Conservation (phyloP, 2,113 vertebrate species). For the Sturnira hondurensis region DNA sequence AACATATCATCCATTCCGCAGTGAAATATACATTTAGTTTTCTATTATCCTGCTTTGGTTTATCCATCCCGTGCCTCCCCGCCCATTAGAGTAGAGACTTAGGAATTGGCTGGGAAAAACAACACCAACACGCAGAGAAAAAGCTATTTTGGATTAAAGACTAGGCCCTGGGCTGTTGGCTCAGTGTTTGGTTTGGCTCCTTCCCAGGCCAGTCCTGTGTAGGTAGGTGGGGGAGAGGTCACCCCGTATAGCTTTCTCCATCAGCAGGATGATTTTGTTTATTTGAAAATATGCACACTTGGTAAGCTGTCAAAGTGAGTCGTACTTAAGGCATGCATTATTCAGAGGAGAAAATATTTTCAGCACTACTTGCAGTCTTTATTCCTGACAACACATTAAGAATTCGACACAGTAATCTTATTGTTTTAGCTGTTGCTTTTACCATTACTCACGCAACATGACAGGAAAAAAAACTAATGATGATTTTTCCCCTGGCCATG, state of each 20-base stretch:
- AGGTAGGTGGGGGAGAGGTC: background rate
- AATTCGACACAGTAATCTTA: slow-evolving; percentile 48
- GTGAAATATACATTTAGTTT: background rate
- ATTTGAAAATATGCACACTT: slow-evolving; percentile 41
- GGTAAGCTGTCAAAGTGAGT: slow-evolving; percentile 58
- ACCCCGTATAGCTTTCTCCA: background rate
- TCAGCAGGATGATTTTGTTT: background rate
- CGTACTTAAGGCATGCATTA: slow-evolving; percentile 25
- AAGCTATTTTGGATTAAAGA: slow-evolving; percentile 24
- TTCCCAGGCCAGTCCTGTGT: background rate
- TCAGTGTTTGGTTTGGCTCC: slow-evolving; percentile 20
- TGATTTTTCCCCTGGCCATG: background rate
- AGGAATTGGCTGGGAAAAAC: slow-evolving; percentile 37
- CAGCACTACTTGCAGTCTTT: slow-evolving; percentile 42
- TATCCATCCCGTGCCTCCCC: background rate
- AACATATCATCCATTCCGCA: background rate
- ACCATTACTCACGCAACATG: slow-evolving; percentile 61
- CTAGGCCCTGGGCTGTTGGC: background rate
- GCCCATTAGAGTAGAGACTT: background rate
- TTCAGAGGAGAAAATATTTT: slow-evolving; percentile 52
- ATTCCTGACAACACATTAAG: slow-evolving; percentile 43
- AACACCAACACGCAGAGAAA: slow-evolving; percentile 37
- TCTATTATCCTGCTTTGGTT: slow-evolving; percentile 31
- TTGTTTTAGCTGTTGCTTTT: slow-evolving; percentile 63
- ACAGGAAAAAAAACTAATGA: slow-evolving; percentile 16